A percentile compares a stretch with the other conserved stretches of the same genome.
These are phyloP conservation scores for Drosophila nr. perissopoda DNA, from an alignment of 2,888 invertebrate genomes.

Conservation along the genomic window DNA sequence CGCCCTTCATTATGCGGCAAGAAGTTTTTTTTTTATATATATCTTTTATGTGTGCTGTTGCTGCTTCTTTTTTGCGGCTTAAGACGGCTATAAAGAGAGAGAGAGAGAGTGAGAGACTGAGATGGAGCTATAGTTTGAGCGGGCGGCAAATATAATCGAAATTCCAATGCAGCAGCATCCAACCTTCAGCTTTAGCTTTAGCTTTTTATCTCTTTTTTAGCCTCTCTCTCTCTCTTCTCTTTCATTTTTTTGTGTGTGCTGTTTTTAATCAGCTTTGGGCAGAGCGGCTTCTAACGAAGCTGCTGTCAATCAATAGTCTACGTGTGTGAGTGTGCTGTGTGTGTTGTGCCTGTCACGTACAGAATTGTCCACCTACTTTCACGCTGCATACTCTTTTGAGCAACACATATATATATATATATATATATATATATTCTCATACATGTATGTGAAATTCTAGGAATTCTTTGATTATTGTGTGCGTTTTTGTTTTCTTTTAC, in stretches of 20 bases:
- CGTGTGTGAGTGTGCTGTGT: slow-evolving; percentile 21
- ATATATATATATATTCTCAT: not conserved
- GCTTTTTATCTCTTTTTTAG: slow-evolving; percentile 11
- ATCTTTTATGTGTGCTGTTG: slow-evolving; percentile 11
- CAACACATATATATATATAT: not conserved
- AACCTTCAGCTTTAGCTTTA: slow-evolving; percentile 35
- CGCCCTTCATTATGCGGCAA: slow-evolving; percentile 84
- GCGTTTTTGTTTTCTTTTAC: slow-evolving; percentile 24
- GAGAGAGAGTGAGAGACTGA: slow-evolving; percentile 1
- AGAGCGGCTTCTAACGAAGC: slow-evolving; percentile 65
- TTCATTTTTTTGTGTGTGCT: slow-evolving; percentile 9
- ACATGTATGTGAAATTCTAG: slow-evolving; percentile 35
- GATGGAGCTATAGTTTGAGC: not conserved
- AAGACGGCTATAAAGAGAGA: slow-evolving; percentile 29
- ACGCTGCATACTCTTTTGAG: slow-evolving; percentile 56
- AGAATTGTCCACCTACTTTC: slow-evolving; percentile 80
- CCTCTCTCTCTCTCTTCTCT: not conserved
- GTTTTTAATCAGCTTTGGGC: slow-evolving; percentile 71
- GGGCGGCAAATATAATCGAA: slow-evolving; percentile 70
- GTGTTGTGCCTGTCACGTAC: slow-evolving; percentile 55
- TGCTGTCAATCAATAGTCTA: slow-evolving; percentile 42
- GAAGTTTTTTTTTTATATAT: slow-evolving; percentile 35
- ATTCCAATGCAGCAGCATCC: slow-evolving; percentile 65
- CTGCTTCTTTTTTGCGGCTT: slow-evolving; percentile 66
- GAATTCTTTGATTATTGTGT: slow-evolving; percentile 35